phyloP scores from a whole-genome alignment of 2,797 vertebrate genomes.

The Emys orbicularis region DNA sequence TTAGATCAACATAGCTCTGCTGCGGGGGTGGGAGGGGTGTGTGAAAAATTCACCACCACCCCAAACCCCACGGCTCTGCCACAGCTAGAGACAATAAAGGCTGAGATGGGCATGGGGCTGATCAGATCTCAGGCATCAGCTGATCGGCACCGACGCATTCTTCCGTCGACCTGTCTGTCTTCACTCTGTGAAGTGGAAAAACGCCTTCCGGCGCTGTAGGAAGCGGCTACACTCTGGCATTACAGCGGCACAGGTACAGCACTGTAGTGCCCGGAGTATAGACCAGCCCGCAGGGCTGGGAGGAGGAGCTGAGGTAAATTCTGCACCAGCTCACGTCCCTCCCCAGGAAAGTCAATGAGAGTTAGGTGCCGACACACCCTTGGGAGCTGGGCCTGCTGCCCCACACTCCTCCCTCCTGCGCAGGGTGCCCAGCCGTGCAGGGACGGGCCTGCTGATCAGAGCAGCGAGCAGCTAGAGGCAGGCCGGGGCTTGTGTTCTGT shows the following conservation, averaged over 20 bases:
- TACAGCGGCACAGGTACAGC: neutral
- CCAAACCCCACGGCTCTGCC: no score
- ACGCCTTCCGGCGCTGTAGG: neutral
- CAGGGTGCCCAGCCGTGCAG: neutral
- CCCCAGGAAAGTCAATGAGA: neutral
- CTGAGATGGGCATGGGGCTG: no score
- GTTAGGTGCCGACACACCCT: neutral
- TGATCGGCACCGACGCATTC: no score
- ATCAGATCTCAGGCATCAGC: neutral
- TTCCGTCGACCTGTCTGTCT: no score
- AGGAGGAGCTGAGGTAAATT: neutral
- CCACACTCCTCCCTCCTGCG: neutral
- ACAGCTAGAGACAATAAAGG: no score
- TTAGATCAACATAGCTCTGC: neutral
- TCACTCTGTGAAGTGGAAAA: neutral
- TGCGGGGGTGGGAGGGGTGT: no score
- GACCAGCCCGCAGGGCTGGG: no score
- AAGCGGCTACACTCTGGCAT: neutral
- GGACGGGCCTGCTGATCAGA: neutral
- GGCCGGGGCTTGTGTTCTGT: no score
- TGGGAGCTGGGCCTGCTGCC: neutral
- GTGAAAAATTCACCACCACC: no score
- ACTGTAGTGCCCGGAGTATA: no score
- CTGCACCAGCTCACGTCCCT: neutral
- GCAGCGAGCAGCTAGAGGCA: neutral